These are phyloP conservation scores for Strongylocentrotus purpuratus DNA, from an alignment of 35 echinoderm and acorn worm genomes.

Conservation along the genomic window DNA sequence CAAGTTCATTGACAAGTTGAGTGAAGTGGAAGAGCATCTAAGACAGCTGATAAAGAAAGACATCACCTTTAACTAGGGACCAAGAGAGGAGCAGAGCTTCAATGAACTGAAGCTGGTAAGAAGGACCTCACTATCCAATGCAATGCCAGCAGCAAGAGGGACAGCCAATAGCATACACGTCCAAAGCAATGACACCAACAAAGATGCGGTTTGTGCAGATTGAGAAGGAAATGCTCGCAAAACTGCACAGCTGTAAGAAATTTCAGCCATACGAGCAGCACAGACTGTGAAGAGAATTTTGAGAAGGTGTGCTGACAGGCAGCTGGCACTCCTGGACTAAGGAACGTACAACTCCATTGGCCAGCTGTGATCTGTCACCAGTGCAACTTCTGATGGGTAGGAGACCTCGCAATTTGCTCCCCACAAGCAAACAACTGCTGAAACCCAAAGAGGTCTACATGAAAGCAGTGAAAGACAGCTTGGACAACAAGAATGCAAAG, in stretches of 20 bases:
- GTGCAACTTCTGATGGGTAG: constrained; percentile 79
- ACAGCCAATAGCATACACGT: constrained; percentile 13
- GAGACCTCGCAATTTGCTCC: constrained; percentile 63
- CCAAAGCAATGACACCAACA: constrained; percentile 40
- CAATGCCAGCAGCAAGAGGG: constrained; percentile 69
- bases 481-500: constrained; percentile 34
- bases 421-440: constrained; percentile 55
- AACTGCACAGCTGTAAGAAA: constrained; percentile 57
- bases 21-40: constrained; percentile 65
- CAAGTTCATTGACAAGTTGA: constrained; percentile 72
- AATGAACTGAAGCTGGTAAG: neutral
- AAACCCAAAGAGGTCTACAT: constrained; percentile 37
- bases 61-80: constrained; percentile 58
- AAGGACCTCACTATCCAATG: constrained; percentile 64
- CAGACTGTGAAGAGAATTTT: constrained; percentile 71
- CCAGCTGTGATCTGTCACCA: constrained; percentile 71
- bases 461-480: constrained; percentile 36
- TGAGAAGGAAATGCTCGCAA: constrained; percentile 62
- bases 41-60: constrained; percentile 58
- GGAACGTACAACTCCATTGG: constrained; percentile 55
- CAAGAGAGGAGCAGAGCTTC: constrained; percentile 44
- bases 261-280: constrained; percentile 65
- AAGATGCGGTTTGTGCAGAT: constrained; percentile 55
- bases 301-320: constrained; percentile 65
- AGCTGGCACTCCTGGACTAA: constrained; percentile 79